These are phyloP conservation scores for Nomia melanderi DNA, from an alignment of 1,140 invertebrate genomes.

Conservation along the genomic window DNA sequence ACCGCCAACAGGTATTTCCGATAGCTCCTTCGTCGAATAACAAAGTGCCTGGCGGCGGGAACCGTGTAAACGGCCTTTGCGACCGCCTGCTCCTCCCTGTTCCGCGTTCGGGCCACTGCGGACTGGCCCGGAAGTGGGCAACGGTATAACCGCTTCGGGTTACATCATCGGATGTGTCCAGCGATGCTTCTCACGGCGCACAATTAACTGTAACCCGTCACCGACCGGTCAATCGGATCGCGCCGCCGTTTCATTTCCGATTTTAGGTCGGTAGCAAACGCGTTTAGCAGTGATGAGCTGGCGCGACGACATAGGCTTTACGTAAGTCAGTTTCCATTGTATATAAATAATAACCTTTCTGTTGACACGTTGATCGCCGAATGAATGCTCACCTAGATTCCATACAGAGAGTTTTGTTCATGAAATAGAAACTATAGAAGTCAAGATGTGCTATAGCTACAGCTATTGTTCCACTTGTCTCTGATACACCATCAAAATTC, in stretches of 20 bases:
- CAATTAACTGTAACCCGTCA: slow-evolving; percentile 12
- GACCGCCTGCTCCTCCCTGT: neutral
- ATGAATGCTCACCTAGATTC: too few relatives aligned
- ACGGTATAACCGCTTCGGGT: slow-evolving; percentile 29
- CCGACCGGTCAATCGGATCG: slow-evolving; percentile 2
- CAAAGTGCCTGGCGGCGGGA: slow-evolving; percentile 17
- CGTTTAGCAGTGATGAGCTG: too few relatives aligned
- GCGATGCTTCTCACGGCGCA: neutral
- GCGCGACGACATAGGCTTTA: too few relatives aligned
- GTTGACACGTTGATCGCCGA: too few relatives aligned
- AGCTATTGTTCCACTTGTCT: too few relatives aligned
- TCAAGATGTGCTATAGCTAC: too few relatives aligned
- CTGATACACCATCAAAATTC: too few relatives aligned
- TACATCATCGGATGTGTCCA: slow-evolving; percentile 18
- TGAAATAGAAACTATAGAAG: too few relatives aligned
- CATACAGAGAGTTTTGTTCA: too few relatives aligned
- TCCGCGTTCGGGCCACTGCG: neutral
- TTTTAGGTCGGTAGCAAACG: neutral
- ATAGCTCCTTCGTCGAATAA: slow-evolving; percentile 51
- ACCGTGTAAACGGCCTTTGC: slow-evolving; percentile 42
- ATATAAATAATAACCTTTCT: too few relatives aligned
- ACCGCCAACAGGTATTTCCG: slow-evolving; percentile 74
- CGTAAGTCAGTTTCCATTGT: too few relatives aligned
- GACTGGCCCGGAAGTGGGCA: slow-evolving; percentile 28
- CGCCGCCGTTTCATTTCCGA: neutral